These are phyloP conservation scores for Drosophila elegans DNA, from an alignment of 1,140 invertebrate species.

Conservation along the genomic window DNA sequence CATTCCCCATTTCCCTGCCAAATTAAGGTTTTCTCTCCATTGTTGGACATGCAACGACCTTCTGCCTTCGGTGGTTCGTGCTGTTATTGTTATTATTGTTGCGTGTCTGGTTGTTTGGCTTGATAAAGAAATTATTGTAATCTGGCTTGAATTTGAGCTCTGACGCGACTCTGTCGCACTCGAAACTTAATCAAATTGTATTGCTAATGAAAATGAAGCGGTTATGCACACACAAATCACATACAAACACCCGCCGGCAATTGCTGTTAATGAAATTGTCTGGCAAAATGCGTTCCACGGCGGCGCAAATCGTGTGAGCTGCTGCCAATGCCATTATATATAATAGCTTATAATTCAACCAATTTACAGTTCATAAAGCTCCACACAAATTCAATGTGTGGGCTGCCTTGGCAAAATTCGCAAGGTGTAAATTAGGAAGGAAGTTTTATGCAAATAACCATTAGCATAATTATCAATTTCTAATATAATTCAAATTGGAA, in stretches of 20 bases:
- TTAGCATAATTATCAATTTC: background rate
- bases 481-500: too few relatives aligned
- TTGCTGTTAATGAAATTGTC: slow-evolving; percentile 75
- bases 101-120: slow-evolving; percentile 25
- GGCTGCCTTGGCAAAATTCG: slow-evolving; percentile 5
- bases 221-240: slow-evolving; percentile 28
- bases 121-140: slow-evolving; percentile 61
- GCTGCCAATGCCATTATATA: slow-evolving; percentile 67
- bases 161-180: slow-evolving; percentile 26
- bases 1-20: slow-evolving; percentile 45
- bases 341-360: slow-evolving; percentile 74
- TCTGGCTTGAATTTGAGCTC: slow-evolving; percentile 41
- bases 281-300: slow-evolving; percentile 60
- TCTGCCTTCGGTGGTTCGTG: slow-evolving; percentile 18
- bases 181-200: slow-evolving; percentile 68
- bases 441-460: background rate
- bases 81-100: slow-evolving; percentile 33
- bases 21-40: slow-evolving; percentile 50
- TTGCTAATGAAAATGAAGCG: slow-evolving; percentile 54
- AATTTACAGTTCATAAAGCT: slow-evolving; percentile 72
- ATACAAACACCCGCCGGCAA: slow-evolving; percentile 38
- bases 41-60: slow-evolving; percentile 54
- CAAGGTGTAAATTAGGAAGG: slow-evolving; percentile 13
- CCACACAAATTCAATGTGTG: slow-evolving; percentile 53
- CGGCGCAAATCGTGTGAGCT: slow-evolving; percentile 51